Conservation (phyloP, 2,113 vertebrate species). For the Apodemus sylvaticus region DNA sequence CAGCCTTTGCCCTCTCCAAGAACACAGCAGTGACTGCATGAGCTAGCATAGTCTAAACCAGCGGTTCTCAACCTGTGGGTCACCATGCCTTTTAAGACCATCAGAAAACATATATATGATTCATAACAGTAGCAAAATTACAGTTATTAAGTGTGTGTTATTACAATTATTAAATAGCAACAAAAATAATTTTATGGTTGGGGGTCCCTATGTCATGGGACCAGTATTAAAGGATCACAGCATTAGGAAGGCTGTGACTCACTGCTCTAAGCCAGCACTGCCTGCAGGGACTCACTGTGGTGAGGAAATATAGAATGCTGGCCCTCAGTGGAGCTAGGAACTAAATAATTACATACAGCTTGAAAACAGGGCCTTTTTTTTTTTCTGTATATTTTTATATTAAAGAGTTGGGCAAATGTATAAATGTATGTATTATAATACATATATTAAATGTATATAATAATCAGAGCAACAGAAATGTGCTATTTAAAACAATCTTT, state of each 20-base stretch:
- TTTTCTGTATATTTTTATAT: slow-evolving; percentile 17
- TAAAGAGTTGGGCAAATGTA: neutral
- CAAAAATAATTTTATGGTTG: neutral
- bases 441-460: neutral
- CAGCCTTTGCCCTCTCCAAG: neutral
- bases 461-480: neutral
- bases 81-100: neutral
- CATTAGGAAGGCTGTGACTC: neutral
- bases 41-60: neutral
- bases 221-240: neutral
- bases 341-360: neutral
- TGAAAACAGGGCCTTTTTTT: neutral
- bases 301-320: neutral
- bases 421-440: neutral
- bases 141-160: neutral
- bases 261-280: neutral
- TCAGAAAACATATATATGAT: neutral
- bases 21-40: neutral
- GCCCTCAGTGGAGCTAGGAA: neutral
- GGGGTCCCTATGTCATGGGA: too few relatives aligned
- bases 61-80: neutral
- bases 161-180: neutral
- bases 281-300: neutral
- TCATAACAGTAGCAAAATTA: neutral
- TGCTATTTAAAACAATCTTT: neutral